Evolutionary conservation across 2,113 vertebrate genomes (phyloP).

Genomic region (Odontesthes bonariensis): DNA sequence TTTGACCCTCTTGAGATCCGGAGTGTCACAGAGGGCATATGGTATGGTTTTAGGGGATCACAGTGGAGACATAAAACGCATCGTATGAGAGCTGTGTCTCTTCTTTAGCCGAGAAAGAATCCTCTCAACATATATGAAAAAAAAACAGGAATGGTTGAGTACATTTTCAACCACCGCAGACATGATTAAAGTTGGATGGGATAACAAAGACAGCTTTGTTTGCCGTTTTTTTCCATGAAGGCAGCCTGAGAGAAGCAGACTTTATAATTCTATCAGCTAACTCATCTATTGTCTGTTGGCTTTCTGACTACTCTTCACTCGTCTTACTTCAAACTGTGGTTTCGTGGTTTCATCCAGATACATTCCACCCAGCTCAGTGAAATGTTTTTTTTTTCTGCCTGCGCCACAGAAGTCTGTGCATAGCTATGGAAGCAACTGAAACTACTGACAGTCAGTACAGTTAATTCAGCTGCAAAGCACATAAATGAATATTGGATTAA

Average conservation of each 20-base stretch:
- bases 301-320: neutral
- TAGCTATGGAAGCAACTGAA: neutral
- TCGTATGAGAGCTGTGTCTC: no score
- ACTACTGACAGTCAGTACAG: no score
- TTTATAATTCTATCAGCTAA: neutral
- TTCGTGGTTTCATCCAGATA: neutral
- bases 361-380: neutral
- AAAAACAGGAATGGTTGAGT: neutral
- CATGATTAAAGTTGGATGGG: neutral
- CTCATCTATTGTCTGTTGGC: neutral
- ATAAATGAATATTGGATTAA: neutral
- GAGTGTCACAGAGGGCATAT: neutral
- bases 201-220: neutral
- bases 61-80: neutral
- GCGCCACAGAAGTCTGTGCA: neutral
- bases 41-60: constrained; percentile 20
- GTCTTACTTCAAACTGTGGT: constrained; percentile 8
- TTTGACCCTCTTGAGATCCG: neutral
- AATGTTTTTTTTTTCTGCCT: neutral
- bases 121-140: neutral
- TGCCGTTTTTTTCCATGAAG: neutral
- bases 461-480: neutral
- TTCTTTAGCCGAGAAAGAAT: no score
- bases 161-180: neutral
- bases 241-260: neutral